Evolutionary conservation across 1,140 invertebrate species (phyloP).

Genomic region (Aphelinus certus): DNA sequence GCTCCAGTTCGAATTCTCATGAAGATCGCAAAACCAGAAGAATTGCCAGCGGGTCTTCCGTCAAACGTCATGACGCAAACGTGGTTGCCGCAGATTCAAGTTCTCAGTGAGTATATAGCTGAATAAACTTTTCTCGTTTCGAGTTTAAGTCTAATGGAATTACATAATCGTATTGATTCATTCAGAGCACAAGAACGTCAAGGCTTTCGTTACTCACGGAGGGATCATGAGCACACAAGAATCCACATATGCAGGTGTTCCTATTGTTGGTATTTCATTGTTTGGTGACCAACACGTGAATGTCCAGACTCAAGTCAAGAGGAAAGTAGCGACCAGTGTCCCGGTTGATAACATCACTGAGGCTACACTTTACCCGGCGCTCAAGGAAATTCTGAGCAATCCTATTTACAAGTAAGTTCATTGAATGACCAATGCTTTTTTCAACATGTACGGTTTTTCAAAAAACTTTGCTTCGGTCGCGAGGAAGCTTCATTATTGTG

Average conservation of each 20-base stretch:
- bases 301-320: conserved; percentile 47
- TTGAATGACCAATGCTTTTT: no score
- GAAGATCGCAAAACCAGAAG: conserved; percentile 51
- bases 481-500: no score
- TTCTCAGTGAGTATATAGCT: conserved; percentile 46
- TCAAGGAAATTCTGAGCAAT: conserved; percentile 52
- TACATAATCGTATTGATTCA: not conserved
- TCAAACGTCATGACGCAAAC: conserved; percentile 70
- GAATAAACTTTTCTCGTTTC: no score
- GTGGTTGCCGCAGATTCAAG: conserved; percentile 73
- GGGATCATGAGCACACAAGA: conserved; percentile 78
- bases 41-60: conserved; percentile 62
- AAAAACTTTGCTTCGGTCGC: no score
- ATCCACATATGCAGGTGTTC: conserved; percentile 75
- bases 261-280: conserved; percentile 75
- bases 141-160: not conserved
- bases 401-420: conserved; percentile 50
- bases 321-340: conserved; percentile 48
- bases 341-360: conserved; percentile 50
- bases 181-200: conserved; percentile 74
- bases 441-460: no score
- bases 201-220: conserved; percentile 76
- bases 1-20: conserved; percentile 51
- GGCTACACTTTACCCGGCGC: conserved; percentile 48
- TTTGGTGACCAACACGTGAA: conserved; percentile 74